phyloP scores from a whole-genome alignment of 2,888 invertebrate species.

The Agrochola circellaris region DNA sequence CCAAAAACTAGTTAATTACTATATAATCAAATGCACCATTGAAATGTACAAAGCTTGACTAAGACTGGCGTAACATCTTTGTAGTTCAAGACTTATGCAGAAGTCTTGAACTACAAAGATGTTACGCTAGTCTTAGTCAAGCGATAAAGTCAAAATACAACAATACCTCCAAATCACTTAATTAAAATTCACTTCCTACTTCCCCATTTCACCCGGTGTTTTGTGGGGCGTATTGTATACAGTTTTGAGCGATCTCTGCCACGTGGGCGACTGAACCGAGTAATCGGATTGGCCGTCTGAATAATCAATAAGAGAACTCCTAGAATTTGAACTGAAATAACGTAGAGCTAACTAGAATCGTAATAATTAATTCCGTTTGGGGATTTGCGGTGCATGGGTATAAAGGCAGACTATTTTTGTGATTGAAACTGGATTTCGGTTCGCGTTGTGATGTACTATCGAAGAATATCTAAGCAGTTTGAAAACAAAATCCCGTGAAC shows the following conservation, averaged over 20 bases:
- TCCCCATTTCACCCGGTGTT: not conserved
- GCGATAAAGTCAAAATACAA: not conserved
- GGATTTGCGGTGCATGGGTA: not conserved
- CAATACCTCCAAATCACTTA: not conserved
- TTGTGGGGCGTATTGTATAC: slow-evolving; percentile 15
- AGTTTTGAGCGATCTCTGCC: slow-evolving; percentile 11
- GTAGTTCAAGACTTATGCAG: too few relatives aligned
- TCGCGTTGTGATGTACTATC: not conserved
- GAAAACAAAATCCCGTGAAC: too few relatives aligned
- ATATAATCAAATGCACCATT: not conserved
- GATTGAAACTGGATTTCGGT: not conserved
- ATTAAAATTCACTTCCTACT: slow-evolving; percentile 10
- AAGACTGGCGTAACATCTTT: not conserved
- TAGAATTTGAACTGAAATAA: slow-evolving; percentile 38
- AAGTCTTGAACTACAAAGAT: too few relatives aligned
- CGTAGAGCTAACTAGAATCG: slow-evolving; percentile 2
- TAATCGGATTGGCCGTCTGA: slow-evolving; percentile 37
- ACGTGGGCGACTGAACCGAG: slow-evolving; percentile 18
- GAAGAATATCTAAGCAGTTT: too few relatives aligned
- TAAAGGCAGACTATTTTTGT: not conserved
- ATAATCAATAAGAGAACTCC: slow-evolving; percentile 47
- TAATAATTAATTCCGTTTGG: slow-evolving; percentile 45
- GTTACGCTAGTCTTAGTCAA: too few relatives aligned
- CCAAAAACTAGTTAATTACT: too few relatives aligned
- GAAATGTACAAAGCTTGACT: not conserved